Evolutionary conservation across 2,888 invertebrate species (phyloP).

Genomic region (Euproctis similis): DNA sequence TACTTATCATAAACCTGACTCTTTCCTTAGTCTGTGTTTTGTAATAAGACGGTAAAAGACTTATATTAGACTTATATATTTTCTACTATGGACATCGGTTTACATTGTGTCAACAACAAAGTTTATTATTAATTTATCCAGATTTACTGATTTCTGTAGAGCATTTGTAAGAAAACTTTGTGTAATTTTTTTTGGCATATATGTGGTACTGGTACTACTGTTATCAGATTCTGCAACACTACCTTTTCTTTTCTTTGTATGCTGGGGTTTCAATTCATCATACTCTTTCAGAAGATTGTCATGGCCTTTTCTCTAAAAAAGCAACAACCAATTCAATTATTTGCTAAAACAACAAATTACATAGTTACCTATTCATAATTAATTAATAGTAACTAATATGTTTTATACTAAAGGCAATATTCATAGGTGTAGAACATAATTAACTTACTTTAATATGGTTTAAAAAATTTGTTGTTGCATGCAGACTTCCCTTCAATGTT

Average conservation of each 20-base stretch:
- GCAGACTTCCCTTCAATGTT: not conserved
- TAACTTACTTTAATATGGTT: not conserved
- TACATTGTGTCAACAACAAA: conserved; percentile 16
- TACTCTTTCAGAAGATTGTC: not conserved
- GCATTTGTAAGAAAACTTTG: not conserved
- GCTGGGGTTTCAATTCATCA: not conserved
- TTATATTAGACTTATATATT: conserved; percentile 11
- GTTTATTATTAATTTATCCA: not conserved
- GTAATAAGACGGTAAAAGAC: too few species aligned
- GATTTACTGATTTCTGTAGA: not conserved
- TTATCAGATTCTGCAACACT: not conserved
- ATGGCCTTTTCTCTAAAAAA: not conserved
- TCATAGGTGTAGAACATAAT: too few species aligned
- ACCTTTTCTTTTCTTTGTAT: not conserved
- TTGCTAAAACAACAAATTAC: not conserved
- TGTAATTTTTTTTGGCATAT: not conserved
- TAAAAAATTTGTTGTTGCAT: not conserved
- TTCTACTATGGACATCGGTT: conserved; percentile 17
- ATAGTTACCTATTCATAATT: not conserved
- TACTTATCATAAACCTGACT: too few species aligned
- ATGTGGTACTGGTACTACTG: not conserved
- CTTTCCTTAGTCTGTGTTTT: too few species aligned
- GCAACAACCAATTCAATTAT: not conserved
- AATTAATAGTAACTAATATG: not conserved
- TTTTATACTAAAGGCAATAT: not conserved